Evolutionary conservation across 2,888 invertebrate species (phyloP).

Genomic region (Drosophila borborema): DNA sequence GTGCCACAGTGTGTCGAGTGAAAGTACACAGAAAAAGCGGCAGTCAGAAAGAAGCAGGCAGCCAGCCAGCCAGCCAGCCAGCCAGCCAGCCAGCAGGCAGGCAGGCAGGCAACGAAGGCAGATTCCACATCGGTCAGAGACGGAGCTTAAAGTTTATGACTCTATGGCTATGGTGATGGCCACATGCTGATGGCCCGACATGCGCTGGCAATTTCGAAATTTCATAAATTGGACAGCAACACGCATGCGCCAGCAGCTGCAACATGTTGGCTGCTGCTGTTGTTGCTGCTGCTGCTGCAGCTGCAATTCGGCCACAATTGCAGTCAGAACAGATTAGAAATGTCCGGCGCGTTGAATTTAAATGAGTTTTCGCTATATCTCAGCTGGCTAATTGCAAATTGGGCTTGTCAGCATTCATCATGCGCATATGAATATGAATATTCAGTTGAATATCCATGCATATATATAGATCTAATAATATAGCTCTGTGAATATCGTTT

Average conservation of each 20-base stretch:
- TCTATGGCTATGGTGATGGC: conserved; percentile 48
- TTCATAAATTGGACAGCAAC: conserved; percentile 69
- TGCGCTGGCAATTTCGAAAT: conserved; percentile 61
- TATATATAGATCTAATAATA: conserved; percentile 8
- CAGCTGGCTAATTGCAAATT: conserved; percentile 64
- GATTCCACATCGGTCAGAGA: conserved; percentile 50
- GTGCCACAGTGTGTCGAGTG: conserved; percentile 62
- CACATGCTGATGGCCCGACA: conserved; percentile 59
- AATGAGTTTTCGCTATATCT: conserved; percentile 44
- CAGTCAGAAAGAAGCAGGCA: conserved; percentile 26
- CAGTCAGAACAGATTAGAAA: conserved; percentile 62
- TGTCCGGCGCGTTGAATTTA: conserved; percentile 36
- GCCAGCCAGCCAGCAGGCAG: background rate
- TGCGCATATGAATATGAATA: conserved; percentile 26
- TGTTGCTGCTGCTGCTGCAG: conserved; percentile 29
- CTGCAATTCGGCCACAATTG: conserved; percentile 52
- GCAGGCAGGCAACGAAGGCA: conserved; percentile 11
- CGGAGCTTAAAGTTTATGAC: conserved; percentile 38
- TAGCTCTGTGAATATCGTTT: conserved; percentile 2
- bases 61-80: too few relatives aligned
- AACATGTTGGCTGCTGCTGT: conserved; percentile 29
- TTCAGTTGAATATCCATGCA: conserved; percentile 9
- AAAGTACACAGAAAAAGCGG: conserved; percentile 51
- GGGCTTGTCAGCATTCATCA: conserved; percentile 49
- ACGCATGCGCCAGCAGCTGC: conserved; percentile 70